Percentiles rank a stretch among this genome's conserved stretches.
phyloP scores from a whole-genome alignment of 2,113 vertebrate genomes.

The Gnathonemus longibarbis region DNA sequence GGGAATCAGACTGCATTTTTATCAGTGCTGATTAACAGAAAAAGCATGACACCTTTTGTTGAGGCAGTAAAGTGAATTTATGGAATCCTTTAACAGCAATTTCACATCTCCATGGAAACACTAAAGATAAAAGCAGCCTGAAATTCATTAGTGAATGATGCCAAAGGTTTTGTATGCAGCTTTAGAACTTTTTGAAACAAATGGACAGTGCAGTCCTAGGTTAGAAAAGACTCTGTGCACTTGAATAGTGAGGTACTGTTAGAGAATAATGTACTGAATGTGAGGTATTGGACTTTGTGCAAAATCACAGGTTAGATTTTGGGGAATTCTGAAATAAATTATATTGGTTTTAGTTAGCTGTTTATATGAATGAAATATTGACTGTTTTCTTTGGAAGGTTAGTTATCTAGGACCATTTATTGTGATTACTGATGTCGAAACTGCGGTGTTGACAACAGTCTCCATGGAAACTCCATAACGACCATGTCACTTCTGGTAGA shows the following conservation, averaged over 20 bases:
- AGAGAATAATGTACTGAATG: not conserved
- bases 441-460: constrained; percentile 40
- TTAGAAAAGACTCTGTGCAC: not conserved
- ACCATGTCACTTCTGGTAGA: constrained; percentile 34
- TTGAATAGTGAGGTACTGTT: not conserved
- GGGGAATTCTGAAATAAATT: not conserved
- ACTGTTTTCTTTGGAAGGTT: not conserved
- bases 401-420: constrained; percentile 10
- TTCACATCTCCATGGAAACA: constrained; percentile 17
- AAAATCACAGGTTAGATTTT: too few relatives aligned
- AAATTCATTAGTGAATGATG: not conserved
- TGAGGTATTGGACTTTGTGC: not conserved
- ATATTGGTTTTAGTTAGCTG: not conserved
- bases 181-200: not conserved
- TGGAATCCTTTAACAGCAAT: not conserved
- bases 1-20: not conserved
- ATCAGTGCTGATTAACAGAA: not conserved
- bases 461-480: constrained; percentile 49
- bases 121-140: not conserved
- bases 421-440: constrained; percentile 45
- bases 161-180: not conserved
- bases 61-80: not conserved
- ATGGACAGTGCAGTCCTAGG: not conserved
- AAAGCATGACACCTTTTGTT: not conserved
- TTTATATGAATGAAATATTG: not conserved